Conservation (phyloP, 2,888 invertebrate genomes). For the Diabrotica balteata region DNA sequence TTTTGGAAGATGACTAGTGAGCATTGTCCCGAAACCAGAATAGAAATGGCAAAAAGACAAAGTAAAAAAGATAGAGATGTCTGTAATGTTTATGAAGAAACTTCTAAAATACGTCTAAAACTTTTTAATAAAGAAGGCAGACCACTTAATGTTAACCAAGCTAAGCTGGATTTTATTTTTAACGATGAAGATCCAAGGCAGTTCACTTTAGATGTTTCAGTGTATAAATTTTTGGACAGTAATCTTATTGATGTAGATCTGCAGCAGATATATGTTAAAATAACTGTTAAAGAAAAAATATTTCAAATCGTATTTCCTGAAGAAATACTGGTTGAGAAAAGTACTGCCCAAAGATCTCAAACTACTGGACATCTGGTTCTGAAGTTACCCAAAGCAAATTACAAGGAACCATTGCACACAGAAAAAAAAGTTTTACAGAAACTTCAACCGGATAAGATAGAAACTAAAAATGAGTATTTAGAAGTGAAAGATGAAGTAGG, state of each 20-base stretch:
- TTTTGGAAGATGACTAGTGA: conserved; percentile 84
- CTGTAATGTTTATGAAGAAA: conserved; percentile 48
- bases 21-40: conserved; percentile 86
- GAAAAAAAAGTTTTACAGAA: conserved; percentile 11
- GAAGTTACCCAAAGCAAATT: conserved; percentile 78
- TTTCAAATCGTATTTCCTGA: conserved; percentile 86
- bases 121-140: conserved; percentile 77
- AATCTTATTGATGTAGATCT: conserved; percentile 83
- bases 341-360: conserved; percentile 80
- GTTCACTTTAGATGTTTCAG: conserved; percentile 68
- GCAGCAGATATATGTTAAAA: conserved; percentile 82
- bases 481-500: conserved; percentile 69
- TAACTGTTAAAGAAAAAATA: conserved; percentile 79
- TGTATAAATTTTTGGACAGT: conserved; percentile 86
- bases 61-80: conserved; percentile 44
- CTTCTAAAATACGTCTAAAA: conserved; percentile 34
- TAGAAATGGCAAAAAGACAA: conserved; percentile 75
- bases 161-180: conserved; percentile 80
- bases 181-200: conserved; percentile 70
- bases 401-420: conserved; percentile 38
- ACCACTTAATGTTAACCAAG: conserved; percentile 88
- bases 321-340: conserved; percentile 78
- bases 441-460: conserved; percentile 12
- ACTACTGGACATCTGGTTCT: conserved; percentile 84
- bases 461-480: conserved; percentile 63